These are phyloP conservation scores for Caenorhabditis brenneri DNA, from an alignment of 1,140 invertebrate genomes.

Conservation along the genomic window DNA sequence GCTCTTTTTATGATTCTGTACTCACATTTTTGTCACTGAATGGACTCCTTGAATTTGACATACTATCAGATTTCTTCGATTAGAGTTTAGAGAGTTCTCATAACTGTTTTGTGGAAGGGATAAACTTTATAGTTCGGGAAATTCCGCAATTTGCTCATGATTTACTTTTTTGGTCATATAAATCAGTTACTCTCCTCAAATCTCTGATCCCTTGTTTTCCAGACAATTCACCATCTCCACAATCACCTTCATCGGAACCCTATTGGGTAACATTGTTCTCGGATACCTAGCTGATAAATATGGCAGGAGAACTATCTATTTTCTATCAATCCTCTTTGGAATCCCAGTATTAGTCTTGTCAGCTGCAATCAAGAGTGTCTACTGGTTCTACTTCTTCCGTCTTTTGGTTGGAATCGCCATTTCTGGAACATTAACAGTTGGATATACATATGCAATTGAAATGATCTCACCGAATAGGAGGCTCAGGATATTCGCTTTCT, in stretches of 20 bases:
- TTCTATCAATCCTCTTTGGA: background rate
- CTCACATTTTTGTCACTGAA: too few species aligned
- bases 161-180: background rate
- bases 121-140: too few species aligned
- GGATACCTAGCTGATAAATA: slow-evolving; percentile 7
- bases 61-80: too few species aligned
- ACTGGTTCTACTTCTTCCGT: background rate
- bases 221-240: background rate
- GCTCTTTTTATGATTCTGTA: too few species aligned
- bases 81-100: too few species aligned
- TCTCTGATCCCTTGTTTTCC: too few species aligned
- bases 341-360: background rate
- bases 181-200: too few species aligned
- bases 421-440: slow-evolving; percentile 1
- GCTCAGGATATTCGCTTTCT: too few species aligned
- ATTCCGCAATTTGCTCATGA: too few species aligned
- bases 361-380: background rate
- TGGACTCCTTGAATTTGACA: too few species aligned
- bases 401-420: background rate
- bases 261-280: background rate
- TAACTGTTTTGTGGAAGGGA: too few species aligned
- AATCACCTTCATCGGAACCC: background rate
- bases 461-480: background rate
- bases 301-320: background rate
- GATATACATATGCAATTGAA: slow-evolving; percentile 7